These are phyloP conservation scores for Pogonomyrmex barbatus DNA, from an alignment of 1,140 invertebrate species.

Conservation along the genomic window DNA sequence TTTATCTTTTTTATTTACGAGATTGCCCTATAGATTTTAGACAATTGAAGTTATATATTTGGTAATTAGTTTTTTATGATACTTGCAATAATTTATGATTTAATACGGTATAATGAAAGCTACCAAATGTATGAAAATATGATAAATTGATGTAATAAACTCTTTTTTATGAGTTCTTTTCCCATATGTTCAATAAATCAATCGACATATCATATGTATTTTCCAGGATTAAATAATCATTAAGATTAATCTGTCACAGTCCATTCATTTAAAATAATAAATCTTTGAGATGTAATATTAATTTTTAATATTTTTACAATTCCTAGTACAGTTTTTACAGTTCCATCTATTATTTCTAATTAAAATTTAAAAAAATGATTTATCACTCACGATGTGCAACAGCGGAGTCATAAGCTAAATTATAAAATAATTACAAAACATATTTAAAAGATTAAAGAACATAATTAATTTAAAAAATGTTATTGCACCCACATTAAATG, in stretches of 20 bases:
- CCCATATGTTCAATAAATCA: background rate
- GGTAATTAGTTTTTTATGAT: background rate
- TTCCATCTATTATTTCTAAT: background rate
- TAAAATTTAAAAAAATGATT: background rate
- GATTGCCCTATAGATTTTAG: conserved; percentile 2
- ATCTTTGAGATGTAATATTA: background rate
- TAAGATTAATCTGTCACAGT: background rate
- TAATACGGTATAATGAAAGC: background rate
- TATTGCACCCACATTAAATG: background rate
- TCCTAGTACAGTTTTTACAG: background rate
- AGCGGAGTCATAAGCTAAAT: background rate
- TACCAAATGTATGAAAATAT: background rate
- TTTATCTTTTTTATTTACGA: background rate
- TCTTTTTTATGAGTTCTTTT: background rate
- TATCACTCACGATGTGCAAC: background rate
- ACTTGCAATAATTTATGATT: too few species aligned
- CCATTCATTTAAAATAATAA: background rate
- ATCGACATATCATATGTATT: background rate
- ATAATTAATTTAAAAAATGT: conserved; percentile 30
- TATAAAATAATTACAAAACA: background rate
- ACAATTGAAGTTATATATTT: background rate
- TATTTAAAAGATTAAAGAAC: background rate
- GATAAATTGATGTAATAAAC: background rate
- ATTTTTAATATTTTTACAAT: background rate
- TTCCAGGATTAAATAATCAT: background rate